These are phyloP conservation scores for Rhagoletis pomonella DNA, from an alignment of 1,140 invertebrate species.

Conservation along the genomic window DNA sequence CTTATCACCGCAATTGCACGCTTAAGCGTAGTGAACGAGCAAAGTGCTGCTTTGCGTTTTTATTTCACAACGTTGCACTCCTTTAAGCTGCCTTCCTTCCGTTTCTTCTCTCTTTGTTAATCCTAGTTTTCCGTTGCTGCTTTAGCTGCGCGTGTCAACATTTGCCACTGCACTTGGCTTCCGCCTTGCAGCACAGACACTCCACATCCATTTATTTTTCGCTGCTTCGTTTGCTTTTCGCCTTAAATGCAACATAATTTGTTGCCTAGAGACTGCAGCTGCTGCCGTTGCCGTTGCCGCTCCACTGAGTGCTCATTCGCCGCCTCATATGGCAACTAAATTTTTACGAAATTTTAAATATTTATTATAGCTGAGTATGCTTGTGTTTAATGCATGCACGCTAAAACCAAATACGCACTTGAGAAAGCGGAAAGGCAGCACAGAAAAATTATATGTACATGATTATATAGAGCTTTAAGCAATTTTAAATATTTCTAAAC, in stretches of 20 bases:
- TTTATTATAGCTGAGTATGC: neutral
- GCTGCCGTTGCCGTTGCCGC: neutral
- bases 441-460: neutral
- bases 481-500: too few species aligned
- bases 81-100: neutral
- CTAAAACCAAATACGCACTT: too few species aligned
- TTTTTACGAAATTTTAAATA: slow-evolving; percentile 21
- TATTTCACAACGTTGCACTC: neutral
- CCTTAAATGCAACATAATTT: slow-evolving; percentile 26
- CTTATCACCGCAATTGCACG: slow-evolving; percentile 28
- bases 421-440: neutral
- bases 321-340: slow-evolving; percentile 8
- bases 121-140: neutral
- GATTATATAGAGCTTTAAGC: too few species aligned
- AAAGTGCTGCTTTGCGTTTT: neutral
- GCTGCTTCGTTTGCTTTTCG: slow-evolving; percentile 11
- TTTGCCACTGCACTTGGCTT: slow-evolving; percentile 18
- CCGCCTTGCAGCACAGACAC: neutral
- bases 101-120: neutral
- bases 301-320: neutral
- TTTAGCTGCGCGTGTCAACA: slow-evolving; percentile 27
- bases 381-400: too few species aligned
- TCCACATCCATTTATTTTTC: neutral
- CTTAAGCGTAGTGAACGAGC: neutral
- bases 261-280: neutral